A percentile compares a stretch with the other conserved stretches of the same genome.
These are phyloP conservation scores for Ancistrus triradiatus DNA, from an alignment of 2,113 vertebrate genomes.

Conservation along the genomic window DNA sequence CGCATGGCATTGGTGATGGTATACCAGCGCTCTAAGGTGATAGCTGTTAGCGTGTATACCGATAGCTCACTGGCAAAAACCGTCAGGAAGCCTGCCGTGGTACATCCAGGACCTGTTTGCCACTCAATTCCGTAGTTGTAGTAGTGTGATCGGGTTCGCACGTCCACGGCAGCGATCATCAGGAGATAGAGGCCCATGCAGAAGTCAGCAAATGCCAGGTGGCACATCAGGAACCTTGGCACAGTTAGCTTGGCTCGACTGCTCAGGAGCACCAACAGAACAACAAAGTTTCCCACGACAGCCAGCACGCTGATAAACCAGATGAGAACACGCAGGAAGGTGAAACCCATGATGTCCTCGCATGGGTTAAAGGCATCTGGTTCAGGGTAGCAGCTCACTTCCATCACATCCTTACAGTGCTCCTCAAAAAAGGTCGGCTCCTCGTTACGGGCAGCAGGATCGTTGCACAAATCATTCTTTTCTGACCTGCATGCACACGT, in stretches of 20 bases:
- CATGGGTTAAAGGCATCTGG: conserved; percentile 92
- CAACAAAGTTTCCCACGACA: conserved; percentile 78
- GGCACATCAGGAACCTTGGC: conserved; percentile 95
- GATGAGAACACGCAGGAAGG: conserved; percentile 79
- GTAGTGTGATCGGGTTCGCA: conserved; percentile 81
- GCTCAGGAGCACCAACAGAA: conserved; percentile 80
- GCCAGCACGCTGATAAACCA: conserved; percentile 90
- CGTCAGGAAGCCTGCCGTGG: conserved; percentile 84
- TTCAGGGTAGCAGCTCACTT: conserved; percentile 78
- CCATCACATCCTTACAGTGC: conserved; percentile 70
- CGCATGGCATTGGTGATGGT: conserved; percentile 94
- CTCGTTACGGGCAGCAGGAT: conserved; percentile 50
- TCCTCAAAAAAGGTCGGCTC: conserved; percentile 61
- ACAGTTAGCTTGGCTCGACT: conserved; percentile 88
- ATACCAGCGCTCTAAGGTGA: conserved; percentile 94
- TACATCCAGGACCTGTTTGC: conserved; percentile 87
- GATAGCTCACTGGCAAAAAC: conserved; percentile 95
- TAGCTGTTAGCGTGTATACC: conserved; percentile 85
- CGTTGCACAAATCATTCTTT: conserved; percentile 68
- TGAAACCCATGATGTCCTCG: conserved; percentile 89
- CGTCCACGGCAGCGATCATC: conserved; percentile 84
- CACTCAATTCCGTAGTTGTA: conserved; percentile 92
- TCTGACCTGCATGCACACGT: conserved; percentile 64
- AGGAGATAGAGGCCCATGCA: conserved; percentile 93
- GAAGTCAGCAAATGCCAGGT: conserved; percentile 92